These are phyloP conservation scores for Semicossyphus pulcher DNA, from an alignment of 2,113 vertebrate species.

Conservation along the genomic window DNA sequence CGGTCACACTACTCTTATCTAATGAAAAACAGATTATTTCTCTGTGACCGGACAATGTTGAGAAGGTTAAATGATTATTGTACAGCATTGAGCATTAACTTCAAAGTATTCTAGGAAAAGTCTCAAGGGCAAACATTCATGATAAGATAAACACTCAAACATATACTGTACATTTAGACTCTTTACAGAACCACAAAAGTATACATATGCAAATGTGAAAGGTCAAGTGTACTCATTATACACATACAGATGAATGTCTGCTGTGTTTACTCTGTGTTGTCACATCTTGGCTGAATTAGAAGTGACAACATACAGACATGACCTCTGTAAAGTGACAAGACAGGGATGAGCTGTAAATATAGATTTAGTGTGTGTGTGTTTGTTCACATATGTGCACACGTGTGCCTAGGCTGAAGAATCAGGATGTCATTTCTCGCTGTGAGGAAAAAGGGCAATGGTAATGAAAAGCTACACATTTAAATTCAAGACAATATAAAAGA, in stretches of 20 bases:
- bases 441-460: neutral
- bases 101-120: neutral
- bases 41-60: too few species aligned
- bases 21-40: too few species aligned
- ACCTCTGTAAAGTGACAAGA: constrained; percentile 84
- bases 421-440: neutral
- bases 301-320: constrained; percentile 82
- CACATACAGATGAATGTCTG: constrained; percentile 3
- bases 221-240: constrained; percentile 2
- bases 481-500: constrained; percentile 3
- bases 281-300: constrained; percentile 84
- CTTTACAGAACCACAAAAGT: too few species aligned
- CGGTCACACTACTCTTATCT: too few species aligned
- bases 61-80: neutral
- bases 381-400: neutral
- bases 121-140: neutral
- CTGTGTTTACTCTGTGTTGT: constrained; percentile 77
- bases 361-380: constrained; percentile 41
- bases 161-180: too few species aligned
- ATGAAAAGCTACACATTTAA: constrained; percentile 9
- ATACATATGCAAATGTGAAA: constrained; percentile 13
- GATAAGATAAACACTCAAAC: neutral
- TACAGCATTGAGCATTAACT: neutral
- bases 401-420: neutral
- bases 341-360: constrained; percentile 85